Base-by-base conservation (phyloP, 2,888 invertebrate species). In the Euzophera pinguis region DNA sequence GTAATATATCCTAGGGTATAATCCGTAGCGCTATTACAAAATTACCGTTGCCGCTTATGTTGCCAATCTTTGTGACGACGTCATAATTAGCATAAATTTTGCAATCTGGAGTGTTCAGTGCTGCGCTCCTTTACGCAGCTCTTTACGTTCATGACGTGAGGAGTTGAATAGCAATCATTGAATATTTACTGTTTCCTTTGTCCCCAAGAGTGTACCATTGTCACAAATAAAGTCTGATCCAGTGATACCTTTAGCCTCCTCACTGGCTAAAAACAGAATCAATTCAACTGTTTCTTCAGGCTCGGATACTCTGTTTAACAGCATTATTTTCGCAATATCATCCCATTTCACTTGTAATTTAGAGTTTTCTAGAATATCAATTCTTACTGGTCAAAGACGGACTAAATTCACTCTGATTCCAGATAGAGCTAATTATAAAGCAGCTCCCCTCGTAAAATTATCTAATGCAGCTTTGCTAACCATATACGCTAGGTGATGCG, bases 401-500 rank as follows among this genome's bases (percentile, higher is more conserved):
- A 65, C 16, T 0, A 52, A 16, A 48, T 63, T 65, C 3, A 65
- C 63, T 17, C 65, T 35, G 8, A 63, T 61, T 0, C 61, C 61
- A 2, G 52, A 34, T 0, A 55, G 10, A 0, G 59, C 59, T 8
- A 63, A 16, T 49, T 64, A 62, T 38, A 48, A 9, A 13, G 59
- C 95, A 6, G 92, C 79, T 67, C 94, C 93, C 58, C 92, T 81
- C 0, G 95, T 95, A 59, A 96, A 91, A 65, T 95, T 94, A 76
- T 95, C 95, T 6, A 95, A 63, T 1, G 94, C 66, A 12, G 65
- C 62, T 52, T 65, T 71, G 1, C 62, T 56, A 3, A 58, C 35
- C 7, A 51, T 53, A 38, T 67, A 69, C 1, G 59, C 42, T 16
- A 58, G 38, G 27, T 55, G 49, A 1, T 29, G 2, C 16, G 52